Conservation (phyloP, 2,113 vertebrate species). For the Eulemur macaco region DNA sequence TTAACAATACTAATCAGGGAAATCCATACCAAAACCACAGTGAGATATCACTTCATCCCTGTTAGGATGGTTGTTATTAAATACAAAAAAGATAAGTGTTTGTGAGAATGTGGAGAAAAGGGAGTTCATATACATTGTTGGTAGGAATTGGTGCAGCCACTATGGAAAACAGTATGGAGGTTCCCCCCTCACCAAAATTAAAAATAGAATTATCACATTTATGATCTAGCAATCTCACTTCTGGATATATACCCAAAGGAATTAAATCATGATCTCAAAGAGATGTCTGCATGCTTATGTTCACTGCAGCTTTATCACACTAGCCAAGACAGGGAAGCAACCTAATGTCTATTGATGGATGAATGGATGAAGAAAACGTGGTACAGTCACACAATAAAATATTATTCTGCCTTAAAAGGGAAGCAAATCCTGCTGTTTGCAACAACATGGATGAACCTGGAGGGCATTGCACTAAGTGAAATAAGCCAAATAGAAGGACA, state of each 20-base stretch:
- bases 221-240: not conserved
- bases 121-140: not conserved
- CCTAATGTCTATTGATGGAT: not conserved
- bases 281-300: not conserved
- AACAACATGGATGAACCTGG: not conserved
- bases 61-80: not conserved
- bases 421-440: not conserved
- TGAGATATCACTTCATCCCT: not conserved
- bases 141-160: not conserved
- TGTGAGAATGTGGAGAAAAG: not conserved
- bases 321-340: not conserved
- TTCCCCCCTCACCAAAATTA: not conserved
- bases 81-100: not conserved
- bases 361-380: not conserved
- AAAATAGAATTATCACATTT: not conserved
- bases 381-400: not conserved
- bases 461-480: not conserved
- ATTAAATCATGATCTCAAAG: not conserved
- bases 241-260: not conserved
- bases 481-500: not conserved
- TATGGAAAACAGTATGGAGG: not conserved
- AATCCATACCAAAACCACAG: not conserved
- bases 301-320: not conserved
- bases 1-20: not conserved
- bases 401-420: not conserved